phyloP scores from a whole-genome alignment of 2,113 vertebrate species.

The Anas platyrhynchos region DNA sequence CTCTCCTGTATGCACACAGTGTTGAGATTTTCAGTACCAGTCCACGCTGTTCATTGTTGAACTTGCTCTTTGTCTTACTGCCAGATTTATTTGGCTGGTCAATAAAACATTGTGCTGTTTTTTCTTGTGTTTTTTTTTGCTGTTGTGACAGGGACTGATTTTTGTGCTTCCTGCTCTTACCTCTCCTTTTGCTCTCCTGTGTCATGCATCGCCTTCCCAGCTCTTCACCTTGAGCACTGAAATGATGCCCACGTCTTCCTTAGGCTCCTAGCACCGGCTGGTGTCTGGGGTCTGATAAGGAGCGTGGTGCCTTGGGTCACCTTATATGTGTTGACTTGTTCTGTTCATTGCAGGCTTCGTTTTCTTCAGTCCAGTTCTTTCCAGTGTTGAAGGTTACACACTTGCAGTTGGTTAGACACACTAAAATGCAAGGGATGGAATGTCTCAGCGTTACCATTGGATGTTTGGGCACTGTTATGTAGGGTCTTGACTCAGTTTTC shows the following conservation, averaged over 20 bases:
- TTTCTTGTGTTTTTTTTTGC: not conserved
- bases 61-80: accelerated
- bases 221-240: accelerated
- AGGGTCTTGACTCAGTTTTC: not conserved
- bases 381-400: not conserved
- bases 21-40: not conserved
- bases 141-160: not conserved
- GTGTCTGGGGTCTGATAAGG: not conserved
- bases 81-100: not conserved
- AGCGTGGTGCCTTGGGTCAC: not conserved
- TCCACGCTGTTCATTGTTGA: accelerated
- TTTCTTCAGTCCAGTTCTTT: not conserved
- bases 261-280: not conserved
- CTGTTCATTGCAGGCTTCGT: not conserved
- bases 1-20: accelerated
- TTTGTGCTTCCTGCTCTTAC: not conserved
- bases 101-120: not conserved
- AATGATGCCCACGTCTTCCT: not conserved
- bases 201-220: not conserved
- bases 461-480: not conserved
- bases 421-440: not conserved
- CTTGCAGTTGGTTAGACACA: accelerated
- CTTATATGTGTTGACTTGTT: not conserved
- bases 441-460: not conserved
- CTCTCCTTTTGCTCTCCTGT: accelerated